Evolutionary conservation across 2,888 invertebrate species (phyloP), one percentile per base, ranked within the genome.

Genomic region (Drosophila borborema): DNA sequence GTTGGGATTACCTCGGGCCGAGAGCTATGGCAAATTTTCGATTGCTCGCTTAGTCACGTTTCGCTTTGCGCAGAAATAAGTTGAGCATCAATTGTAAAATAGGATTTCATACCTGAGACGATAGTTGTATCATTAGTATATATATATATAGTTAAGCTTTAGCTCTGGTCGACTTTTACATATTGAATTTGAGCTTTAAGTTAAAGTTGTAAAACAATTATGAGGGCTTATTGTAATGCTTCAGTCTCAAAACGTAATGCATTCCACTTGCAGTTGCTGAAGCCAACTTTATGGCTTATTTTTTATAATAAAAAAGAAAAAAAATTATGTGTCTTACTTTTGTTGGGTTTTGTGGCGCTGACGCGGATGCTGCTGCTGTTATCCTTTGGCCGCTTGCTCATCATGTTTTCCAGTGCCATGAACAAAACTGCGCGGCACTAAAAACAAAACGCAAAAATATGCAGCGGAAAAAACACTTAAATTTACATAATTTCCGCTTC

Each of bases 401-500:
- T 81, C 86, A 80, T 81, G 83, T 84, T 84, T 82, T 83, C 86
- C 85, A 80, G 66, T 75, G 86, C 83, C 77, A 77, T 85, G 81
- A 75, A 75, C 84, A 74, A 82, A 82, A 74, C 72, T 73, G 70
- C 59, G 45, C 64, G 66, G 43, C 62, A 61, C 67, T 74, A 64
- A 74, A 69, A 82, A 81, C 77, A 81, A 72, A 80, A 80, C 62
- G 71, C 66, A 72, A 74, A 80, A 67, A 81, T 80, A 76, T 78
- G 65, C 74, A 72, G 70, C 65, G 78, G 70, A 82, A 84, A 81
- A 77, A 76, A 72, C 72, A 85, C 86, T 83, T 81, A 80, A 85
- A 86, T 86, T 83, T 86, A 85, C 86, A 86, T 86, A 85, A 86
- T 86, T 86, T 86, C 86, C 86, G 80, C 81, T 83, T 62, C 81